Conservation (phyloP, 64 coral and sea anemone genomes). For the Actinia tenebrosa region DNA sequence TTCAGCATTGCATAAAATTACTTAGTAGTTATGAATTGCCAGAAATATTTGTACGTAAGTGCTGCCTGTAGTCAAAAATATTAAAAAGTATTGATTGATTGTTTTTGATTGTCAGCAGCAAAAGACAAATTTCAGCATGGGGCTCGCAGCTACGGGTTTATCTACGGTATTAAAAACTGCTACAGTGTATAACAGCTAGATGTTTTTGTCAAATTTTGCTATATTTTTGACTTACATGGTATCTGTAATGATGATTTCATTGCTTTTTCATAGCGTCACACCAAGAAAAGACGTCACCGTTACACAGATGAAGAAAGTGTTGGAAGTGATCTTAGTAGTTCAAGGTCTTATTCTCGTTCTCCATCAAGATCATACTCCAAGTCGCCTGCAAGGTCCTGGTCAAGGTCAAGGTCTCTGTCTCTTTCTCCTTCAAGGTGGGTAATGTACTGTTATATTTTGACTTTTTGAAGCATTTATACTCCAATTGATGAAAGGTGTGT, state of each 20-base stretch:
- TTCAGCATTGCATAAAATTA: too few relatives aligned
- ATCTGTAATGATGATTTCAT: background rate
- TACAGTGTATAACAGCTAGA: background rate
- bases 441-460: background rate
- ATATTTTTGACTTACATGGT: background rate
- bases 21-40: too few relatives aligned
- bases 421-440: slow-evolving; percentile 25
- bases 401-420: slow-evolving; percentile 63
- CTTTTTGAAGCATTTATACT: too few relatives aligned
- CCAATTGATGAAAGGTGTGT: too few relatives aligned
- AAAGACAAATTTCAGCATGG: too few relatives aligned
- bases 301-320: slow-evolving; percentile 75
- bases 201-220: background rate
- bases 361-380: slow-evolving; percentile 78
- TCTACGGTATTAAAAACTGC: too few relatives aligned
- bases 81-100: too few relatives aligned
- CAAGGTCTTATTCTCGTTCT: slow-evolving; percentile 75
- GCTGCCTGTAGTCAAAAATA: too few relatives aligned
- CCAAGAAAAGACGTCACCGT: slow-evolving; percentile 10
- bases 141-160: too few relatives aligned
- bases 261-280: slow-evolving; percentile 7
- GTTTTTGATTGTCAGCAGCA: too few relatives aligned
- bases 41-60: too few relatives aligned
- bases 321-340: slow-evolving; percentile 84
- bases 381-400: slow-evolving; percentile 81